Evolutionary conservation across 1,140 invertebrate genomes (phyloP), one percentile per base, ranked within the genome.

Genomic region (Drosophila aff.): DNA sequence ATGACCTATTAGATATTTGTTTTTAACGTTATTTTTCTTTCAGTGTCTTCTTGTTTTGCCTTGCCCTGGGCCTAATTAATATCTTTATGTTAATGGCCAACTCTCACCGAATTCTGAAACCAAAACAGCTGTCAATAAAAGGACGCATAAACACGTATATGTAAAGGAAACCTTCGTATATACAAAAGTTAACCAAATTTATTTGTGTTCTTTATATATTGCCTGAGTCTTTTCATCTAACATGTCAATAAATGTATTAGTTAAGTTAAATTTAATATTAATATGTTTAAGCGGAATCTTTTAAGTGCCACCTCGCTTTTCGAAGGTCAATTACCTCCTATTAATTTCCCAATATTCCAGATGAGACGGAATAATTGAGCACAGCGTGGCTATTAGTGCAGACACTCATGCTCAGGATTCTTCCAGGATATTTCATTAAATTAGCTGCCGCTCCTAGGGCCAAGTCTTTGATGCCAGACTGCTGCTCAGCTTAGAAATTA

Each of bases 401-500:
- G 38, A 50, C 28, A 31, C 21, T 69, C 40, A n/a, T 41, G 33
- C 36, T 40, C 44, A 4, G 44, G 23, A 50, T 43, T 58, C 52
- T 58, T 31, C 28, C 38, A 49, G 67, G 53, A 72, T 23, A 52
- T 59, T 79, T 79, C 46, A 79, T 79, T 79, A 53, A 79, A 71
- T 79, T 79, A 71, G 52, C 44, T 26, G 40, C 46, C 11, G 31
- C 28, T 60, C 13, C 46, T 11, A 23, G 44, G 33, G 36, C n/a
- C 31, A 28, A 47, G 47, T 60, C 67, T 50, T 73, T 50, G 52
- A 50, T 18, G 53, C 66, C 68, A n/a, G 67, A 60, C 43, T 38
- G n/a, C 50, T 33, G 49, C 60, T 62, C 59, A 80, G 53, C 72
- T 71, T 81, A 59, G 38, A 65, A 80, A 87, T 87, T 80, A 80